phyloP scores from a whole-genome alignment of 2,888 invertebrate genomes.

The Phaonia tiefii region DNA sequence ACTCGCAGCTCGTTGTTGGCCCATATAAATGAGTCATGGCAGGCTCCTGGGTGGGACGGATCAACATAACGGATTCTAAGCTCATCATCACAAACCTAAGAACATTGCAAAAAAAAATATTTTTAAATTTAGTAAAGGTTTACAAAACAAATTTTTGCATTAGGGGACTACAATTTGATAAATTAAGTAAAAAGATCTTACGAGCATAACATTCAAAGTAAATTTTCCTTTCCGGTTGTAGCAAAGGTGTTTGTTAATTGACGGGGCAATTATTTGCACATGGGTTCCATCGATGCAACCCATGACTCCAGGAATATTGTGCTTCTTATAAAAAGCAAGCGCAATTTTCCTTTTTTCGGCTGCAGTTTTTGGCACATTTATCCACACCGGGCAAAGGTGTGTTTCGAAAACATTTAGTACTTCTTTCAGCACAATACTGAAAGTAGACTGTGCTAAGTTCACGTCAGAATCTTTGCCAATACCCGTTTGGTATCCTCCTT shows the following conservation, averaged over 20 bases:
- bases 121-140: too few relatives aligned
- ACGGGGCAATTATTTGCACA: conserved; percentile 13
- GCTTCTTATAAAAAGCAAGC: conserved; percentile 11
- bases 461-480: conserved; percentile 4
- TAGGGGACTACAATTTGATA: too few relatives aligned
- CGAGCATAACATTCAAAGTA: not conserved
- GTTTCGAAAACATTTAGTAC: conserved; percentile 2
- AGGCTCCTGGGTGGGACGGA: too few relatives aligned
- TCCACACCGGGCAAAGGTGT: conserved; percentile 30
- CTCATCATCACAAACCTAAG: too few relatives aligned
- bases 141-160: too few relatives aligned
- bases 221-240: conserved; percentile 8
- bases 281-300: conserved; percentile 27
- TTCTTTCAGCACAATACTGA: not conserved
- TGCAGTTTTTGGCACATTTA: not conserved
- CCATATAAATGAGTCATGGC: too few relatives aligned
- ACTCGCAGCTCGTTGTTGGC: too few relatives aligned
- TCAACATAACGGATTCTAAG: too few relatives aligned
- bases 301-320: conserved; percentile 38
- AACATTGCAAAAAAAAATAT: too few relatives aligned
- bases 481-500: not conserved
- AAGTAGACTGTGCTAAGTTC: not conserved
- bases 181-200: too few relatives aligned
- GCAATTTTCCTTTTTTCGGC: conserved; percentile 27
- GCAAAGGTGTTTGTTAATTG: not conserved